Base-by-base conservation (phyloP, 2,113 vertebrate species). In the Ibidorhyncha struthersii region DNA sequence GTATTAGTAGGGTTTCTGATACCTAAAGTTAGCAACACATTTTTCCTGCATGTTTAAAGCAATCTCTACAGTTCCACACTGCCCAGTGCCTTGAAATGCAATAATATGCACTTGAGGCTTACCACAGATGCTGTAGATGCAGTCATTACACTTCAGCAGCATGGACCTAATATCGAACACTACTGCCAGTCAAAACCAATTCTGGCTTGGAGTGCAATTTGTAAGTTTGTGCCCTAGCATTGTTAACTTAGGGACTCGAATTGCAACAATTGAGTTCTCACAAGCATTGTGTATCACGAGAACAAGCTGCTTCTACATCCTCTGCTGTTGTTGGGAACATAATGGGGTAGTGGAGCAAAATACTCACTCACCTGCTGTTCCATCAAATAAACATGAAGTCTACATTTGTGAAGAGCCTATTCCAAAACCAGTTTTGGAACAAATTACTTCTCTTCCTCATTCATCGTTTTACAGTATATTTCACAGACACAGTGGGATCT, bases 231-330 rank as follows among this genome's bases (percentile, higher is more conserved):
- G 29, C 34, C 3, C 2, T 7, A 43, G 11, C 52, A 80, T 29
- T 7, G 0, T 16, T 80, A 91, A 85, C 5, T 8, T 9, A 12
- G 19, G 19, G 49, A 87, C 36, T 52, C 1, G 0, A n/a, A 47
- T 52, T 43, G 65, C 36, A 87, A 34, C 10, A 82, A 71, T 0
- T 27, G 27, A 40, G 25, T 36, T 76, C 55, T 91, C 52, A 41
- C 21, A 82, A 84, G 23, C 29, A 63, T 10, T 15, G 43, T 20
- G 8, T 30, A 63, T 38, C 1, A 2, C 2, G 18, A 65, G 43
- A 55, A 82, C 30, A 65, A 71, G 40, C 22, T 83, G 69, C 16
- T 40, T 84, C 18, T 61, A 74, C 20, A 63, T 26, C 32, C 26
- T 79, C 58, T 58, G 61, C 61, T 25, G 27, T 4, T 73, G n/a